Evolutionary conservation across 2,888 invertebrate genomes (phyloP).

Genomic region (Melinopterus prodromus): DNA sequence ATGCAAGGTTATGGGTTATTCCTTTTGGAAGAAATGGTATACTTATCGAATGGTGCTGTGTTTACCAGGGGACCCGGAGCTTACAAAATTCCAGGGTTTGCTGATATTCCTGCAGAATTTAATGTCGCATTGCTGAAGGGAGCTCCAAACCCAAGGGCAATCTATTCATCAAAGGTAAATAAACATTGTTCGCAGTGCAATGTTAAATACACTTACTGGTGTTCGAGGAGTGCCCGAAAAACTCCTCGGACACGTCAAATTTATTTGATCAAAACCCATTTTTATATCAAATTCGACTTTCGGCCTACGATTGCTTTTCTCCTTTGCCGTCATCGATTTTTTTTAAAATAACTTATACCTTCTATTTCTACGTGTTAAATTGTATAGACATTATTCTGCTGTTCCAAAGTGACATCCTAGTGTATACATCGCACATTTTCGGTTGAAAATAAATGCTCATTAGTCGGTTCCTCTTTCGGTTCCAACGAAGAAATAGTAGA

Average conservation of each 20-base stretch:
- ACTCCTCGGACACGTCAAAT: no score
- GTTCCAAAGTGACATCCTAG: no score
- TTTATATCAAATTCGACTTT: no score
- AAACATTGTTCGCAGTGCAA: neutral
- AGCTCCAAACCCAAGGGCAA: conserved; percentile 88
- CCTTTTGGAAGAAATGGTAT: conserved; percentile 88
- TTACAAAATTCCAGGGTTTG: conserved; percentile 93
- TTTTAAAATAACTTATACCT: no score
- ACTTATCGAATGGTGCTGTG: conserved; percentile 83
- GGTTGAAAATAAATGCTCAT: neutral
- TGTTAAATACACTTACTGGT: no score
- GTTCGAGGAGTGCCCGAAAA: no score
- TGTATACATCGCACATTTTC: neutral
- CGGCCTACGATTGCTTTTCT: no score
- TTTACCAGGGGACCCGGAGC: conserved; percentile 90
- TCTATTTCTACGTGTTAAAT: no score
- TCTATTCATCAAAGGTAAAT: conserved; percentile 92
- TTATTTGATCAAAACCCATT: no score
- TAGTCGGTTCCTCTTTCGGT: no score
- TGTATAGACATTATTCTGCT: no score
- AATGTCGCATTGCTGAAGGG: conserved; percentile 92
- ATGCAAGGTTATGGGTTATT: conserved; percentile 94
- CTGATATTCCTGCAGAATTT: conserved; percentile 90
- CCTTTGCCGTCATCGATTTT: no score
- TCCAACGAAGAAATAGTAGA: neutral